These are phyloP conservation scores for Venusia cambrica DNA, from an alignment of 2,888 invertebrate genomes.

Conservation along the genomic window DNA sequence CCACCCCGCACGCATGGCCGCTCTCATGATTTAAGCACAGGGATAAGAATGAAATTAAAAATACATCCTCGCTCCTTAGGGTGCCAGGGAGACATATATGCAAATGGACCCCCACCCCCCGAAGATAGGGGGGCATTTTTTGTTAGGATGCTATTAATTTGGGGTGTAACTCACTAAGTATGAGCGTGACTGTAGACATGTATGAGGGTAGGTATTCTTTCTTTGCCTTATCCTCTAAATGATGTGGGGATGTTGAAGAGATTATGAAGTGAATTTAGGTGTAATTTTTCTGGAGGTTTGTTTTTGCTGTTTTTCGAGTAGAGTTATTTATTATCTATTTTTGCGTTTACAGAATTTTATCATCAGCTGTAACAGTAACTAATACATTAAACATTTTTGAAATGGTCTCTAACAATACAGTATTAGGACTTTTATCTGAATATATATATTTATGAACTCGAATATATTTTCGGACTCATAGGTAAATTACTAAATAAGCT, in stretches of 20 bases:
- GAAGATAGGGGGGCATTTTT: slow-evolving; percentile 77
- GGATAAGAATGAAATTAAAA: slow-evolving; percentile 82
- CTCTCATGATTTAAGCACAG: slow-evolving; percentile 80
- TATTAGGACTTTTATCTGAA: too few relatives aligned
- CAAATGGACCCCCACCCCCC: slow-evolving; percentile 72
- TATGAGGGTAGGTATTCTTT: slow-evolving; percentile 49
- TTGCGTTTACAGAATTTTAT: too few relatives aligned
- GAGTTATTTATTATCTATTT: slow-evolving; percentile 12
- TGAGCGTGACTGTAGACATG: slow-evolving; percentile 50
- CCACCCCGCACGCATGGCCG: slow-evolving; percentile 78
- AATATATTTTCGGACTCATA: too few relatives aligned
- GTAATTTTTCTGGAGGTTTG: slow-evolving; percentile 44
- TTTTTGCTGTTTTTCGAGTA: slow-evolving; percentile 21
- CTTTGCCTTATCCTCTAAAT: slow-evolving; percentile 69
- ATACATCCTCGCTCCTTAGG: slow-evolving; percentile 79
- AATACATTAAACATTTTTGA: too few relatives aligned
- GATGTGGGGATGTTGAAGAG: slow-evolving; percentile 61
- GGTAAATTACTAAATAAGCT: too few relatives aligned
- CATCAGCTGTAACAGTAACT: too few relatives aligned
- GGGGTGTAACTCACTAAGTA: slow-evolving; percentile 75
- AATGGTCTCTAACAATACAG: too few relatives aligned
- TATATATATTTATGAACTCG: too few relatives aligned
- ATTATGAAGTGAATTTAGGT: slow-evolving; percentile 70
- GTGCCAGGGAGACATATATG: slow-evolving; percentile 79
- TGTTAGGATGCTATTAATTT: slow-evolving; percentile 81